phyloP scores from a whole-genome alignment of 2,888 invertebrate species.

The Oxycera nigricornis region DNA sequence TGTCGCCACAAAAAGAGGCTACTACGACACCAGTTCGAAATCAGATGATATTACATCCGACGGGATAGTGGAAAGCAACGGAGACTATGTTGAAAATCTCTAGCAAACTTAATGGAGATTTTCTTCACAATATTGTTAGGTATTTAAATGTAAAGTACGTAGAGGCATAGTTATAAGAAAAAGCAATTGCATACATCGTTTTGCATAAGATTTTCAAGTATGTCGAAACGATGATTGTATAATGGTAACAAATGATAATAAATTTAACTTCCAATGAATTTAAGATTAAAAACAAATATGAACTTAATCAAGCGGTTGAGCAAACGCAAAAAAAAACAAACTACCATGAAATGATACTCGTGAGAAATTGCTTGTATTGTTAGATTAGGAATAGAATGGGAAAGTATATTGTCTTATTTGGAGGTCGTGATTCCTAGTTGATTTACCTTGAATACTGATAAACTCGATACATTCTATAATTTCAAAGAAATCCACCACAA shows the following conservation, averaged over 20 bases:
- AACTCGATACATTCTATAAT: no score
- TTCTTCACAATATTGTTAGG: conserved; percentile 25
- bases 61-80: background rate
- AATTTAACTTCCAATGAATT: conserved; percentile 21
- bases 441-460: no score
- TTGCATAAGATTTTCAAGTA: background rate
- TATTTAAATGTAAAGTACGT: background rate
- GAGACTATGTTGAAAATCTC: conserved; percentile 8
- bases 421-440: no score
- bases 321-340: no score
- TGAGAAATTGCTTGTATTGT: no score
- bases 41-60: background rate
- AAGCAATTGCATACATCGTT: conserved; percentile 20
- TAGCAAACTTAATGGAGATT: conserved; percentile 1
- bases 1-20: background rate
- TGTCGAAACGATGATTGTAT: background rate
- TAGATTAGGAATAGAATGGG: no score
- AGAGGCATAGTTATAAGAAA: background rate
- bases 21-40: background rate
- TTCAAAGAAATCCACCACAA: no score
- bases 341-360: no score
- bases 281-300: background rate
- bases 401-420: no score
- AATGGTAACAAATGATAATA: conserved; percentile 19
- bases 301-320: no score